phyloP scores from a whole-genome alignment of 2,797 vertebrate genomes.

The Xiphophorus birchmanni region DNA sequence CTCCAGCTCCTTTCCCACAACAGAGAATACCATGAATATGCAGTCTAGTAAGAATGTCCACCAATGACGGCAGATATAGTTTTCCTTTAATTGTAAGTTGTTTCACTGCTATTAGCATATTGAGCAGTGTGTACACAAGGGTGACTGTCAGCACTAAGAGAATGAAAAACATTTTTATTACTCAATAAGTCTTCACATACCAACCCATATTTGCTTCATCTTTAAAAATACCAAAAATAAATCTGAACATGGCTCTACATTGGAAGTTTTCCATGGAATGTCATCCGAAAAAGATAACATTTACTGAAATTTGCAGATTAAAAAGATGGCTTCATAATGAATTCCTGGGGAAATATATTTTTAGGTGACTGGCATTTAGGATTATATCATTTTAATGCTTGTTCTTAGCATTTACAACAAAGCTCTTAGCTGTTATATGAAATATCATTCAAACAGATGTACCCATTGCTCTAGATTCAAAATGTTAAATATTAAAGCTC shows the following conservation, averaged over 20 bases:
- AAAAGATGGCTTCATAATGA: not conserved
- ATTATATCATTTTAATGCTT: not conserved
- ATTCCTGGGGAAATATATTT: not conserved
- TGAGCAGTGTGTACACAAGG: too few relatives aligned
- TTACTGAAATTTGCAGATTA: not conserved
- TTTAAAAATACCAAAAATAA: not conserved
- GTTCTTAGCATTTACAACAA: not conserved
- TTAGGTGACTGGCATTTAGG: not conserved
- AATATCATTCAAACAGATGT: not conserved
- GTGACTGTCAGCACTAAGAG: too few relatives aligned
- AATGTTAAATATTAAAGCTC: not conserved
- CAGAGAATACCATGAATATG: too few relatives aligned
- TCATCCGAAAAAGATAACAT: not conserved
- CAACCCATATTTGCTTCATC: not conserved
- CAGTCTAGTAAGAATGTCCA: too few relatives aligned
- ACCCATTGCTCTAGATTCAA: not conserved
- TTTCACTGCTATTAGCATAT: too few relatives aligned
- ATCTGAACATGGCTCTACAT: not conserved
- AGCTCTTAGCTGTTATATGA: not conserved
- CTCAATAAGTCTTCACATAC: not conserved
- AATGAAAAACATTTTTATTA: too few relatives aligned
- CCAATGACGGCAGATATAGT: too few relatives aligned
- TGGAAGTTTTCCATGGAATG: not conserved
- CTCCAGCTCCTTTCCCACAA: too few relatives aligned
- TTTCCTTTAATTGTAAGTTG: too few relatives aligned